These are phyloP conservation scores for Orthonevra nobilis DNA, from an alignment of 2,888 invertebrate species.

Conservation along the genomic window DNA sequence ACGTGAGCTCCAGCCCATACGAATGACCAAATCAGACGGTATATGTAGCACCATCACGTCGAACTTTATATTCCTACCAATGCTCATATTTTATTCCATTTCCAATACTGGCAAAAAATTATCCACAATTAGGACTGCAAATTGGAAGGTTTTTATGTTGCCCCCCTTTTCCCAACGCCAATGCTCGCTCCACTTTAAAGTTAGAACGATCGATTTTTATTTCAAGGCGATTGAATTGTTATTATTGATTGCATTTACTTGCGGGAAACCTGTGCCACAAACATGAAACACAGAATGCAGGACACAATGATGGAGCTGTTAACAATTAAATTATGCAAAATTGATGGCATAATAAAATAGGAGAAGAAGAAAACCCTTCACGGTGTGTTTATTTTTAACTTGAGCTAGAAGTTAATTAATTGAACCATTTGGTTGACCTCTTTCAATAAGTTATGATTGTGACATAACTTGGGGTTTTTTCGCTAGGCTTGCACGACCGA, in stretches of 20 bases:
- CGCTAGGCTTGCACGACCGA: too few species aligned
- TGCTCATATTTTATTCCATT: constrained; percentile 25
- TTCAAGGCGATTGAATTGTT: constrained; percentile 39
- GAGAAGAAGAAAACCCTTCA: background rate
- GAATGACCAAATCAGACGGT: too few species aligned
- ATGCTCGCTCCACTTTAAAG: constrained; percentile 11
- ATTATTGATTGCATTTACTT: constrained; percentile 32
- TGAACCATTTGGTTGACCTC: too few species aligned
- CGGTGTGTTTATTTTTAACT: background rate
- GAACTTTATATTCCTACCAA: too few species aligned
- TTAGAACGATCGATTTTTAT: constrained; percentile 27
- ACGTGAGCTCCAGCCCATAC: too few species aligned
- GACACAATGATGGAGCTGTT: constrained; percentile 1
- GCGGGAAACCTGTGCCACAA: background rate
- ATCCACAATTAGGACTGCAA: background rate
- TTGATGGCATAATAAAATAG: constrained; percentile 1
- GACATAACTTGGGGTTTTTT: too few species aligned
- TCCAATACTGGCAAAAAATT: constrained; percentile 5
- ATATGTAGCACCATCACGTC: too few species aligned
- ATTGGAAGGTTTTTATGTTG: background rate
- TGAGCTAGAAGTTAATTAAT: too few species aligned
- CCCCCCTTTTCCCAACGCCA: background rate
- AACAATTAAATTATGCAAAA: constrained; percentile 34
- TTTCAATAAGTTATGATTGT: too few species aligned
- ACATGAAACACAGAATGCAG: background rate